Evolutionary conservation across 2,888 invertebrate genomes (phyloP).

Genomic region (Orgyia antiqua): DNA sequence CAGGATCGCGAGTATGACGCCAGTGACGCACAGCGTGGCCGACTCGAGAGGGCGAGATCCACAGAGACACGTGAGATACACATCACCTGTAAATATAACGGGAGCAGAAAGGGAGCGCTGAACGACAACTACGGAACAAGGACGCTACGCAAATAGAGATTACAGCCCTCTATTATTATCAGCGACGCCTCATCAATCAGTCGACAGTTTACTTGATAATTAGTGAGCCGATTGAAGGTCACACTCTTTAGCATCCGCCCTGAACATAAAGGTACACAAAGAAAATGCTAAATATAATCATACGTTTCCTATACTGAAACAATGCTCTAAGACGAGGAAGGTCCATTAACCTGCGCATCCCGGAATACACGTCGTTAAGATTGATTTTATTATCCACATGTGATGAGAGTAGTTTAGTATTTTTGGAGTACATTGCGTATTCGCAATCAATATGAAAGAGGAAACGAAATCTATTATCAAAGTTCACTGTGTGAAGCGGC

Average conservation of each 20-base stretch:
- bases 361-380: no score
- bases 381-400: no score
- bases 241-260: constrained; percentile 11
- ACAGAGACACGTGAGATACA: constrained; percentile 43
- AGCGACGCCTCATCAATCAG: constrained; percentile 52
- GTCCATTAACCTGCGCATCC: no score
- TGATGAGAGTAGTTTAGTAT: no score
- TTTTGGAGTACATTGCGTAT: no score
- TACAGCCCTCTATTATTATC: constrained; percentile 45
- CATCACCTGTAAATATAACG: constrained; percentile 63
- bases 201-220: constrained; percentile 49
- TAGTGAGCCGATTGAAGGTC: constrained; percentile 49
- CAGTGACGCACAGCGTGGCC: constrained; percentile 45
- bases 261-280: constrained; percentile 1
- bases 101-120: constrained; percentile 24
- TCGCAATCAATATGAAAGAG: no score
- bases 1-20: constrained; percentile 45
- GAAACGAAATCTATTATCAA: no score
- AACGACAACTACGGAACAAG: constrained; percentile 27
- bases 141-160: constrained; percentile 43
- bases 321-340: no score
- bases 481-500: no score
- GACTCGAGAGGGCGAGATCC: constrained; percentile 42
- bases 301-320: constrained; percentile 22
- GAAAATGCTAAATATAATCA: not conserved